Conservation (phyloP, 1,140 invertebrate genomes). For the Pantala flavescens region DNA sequence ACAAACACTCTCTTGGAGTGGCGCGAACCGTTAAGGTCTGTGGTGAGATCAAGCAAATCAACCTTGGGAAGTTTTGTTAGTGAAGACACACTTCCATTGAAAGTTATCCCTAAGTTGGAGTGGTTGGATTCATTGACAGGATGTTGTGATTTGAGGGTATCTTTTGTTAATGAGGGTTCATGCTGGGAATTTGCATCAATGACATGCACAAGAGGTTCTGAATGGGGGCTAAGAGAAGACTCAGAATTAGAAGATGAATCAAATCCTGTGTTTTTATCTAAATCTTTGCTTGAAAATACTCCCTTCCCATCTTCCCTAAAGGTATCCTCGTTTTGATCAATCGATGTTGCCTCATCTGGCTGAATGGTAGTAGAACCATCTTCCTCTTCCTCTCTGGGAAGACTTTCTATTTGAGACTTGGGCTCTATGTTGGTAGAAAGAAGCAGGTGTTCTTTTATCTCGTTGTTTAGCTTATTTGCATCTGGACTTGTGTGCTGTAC, state of each 20-base stretch:
- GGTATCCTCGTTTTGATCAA: background rate
- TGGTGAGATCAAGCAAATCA: background rate
- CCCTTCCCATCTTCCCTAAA: background rate
- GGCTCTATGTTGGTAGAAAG: background rate
- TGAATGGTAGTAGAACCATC: background rate
- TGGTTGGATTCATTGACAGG: background rate
- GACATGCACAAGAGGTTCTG: background rate
- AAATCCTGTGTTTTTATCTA: background rate
- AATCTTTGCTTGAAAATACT: background rate
- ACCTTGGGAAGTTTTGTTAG: background rate
- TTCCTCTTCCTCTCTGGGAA: background rate
- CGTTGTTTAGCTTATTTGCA: conserved; percentile 21
- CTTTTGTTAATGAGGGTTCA: background rate
- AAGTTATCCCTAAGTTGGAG: background rate
- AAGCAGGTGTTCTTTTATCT: conserved; percentile 13
- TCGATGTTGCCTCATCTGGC: background rate
- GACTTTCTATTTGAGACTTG: background rate
- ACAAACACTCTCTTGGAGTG: conserved; percentile 50
- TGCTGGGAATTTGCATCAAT: background rate
- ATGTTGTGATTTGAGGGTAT: background rate
- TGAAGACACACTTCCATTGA: background rate
- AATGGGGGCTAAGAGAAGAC: background rate
- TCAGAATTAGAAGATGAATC: background rate
- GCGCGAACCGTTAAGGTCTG: background rate
- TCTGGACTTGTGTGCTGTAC: conserved; percentile 21